A percentile compares a stretch with the other conserved stretches of the same genome.
Conservation (phyloP, 2,797 vertebrate genomes). For the Sebastes steindachneri region DNA sequence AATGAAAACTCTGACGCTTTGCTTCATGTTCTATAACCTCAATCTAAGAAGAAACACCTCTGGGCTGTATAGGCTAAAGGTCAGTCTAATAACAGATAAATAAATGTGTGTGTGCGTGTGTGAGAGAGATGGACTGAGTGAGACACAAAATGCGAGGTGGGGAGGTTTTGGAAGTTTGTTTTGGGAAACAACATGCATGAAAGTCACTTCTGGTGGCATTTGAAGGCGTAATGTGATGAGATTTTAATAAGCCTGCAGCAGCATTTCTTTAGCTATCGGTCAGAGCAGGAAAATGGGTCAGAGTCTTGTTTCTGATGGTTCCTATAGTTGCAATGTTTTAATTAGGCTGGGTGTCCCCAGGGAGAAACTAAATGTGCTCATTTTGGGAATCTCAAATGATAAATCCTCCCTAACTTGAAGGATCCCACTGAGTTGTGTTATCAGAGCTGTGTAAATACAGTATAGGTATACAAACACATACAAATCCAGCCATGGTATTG, state of each 20-base stretch:
- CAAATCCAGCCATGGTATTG: background rate
- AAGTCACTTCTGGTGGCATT: conserved; percentile 30
- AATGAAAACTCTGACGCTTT: conserved; percentile 36
- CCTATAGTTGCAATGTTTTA: conserved; percentile 23
- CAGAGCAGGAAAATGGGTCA: conserved; percentile 19
- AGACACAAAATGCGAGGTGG: background rate
- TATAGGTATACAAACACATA: background rate
- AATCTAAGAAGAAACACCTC: conserved; percentile 35
- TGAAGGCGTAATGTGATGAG: conserved; percentile 2
- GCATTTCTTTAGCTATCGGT: conserved; percentile 15
- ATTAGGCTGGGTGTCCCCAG: conserved; percentile 10
- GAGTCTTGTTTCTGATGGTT: conserved; percentile 10
- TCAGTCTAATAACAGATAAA: conserved; percentile 23
- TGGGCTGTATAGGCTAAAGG: conserved; percentile 24
- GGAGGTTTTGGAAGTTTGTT: conserved; percentile 3
- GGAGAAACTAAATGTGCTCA: conserved; percentile 2
- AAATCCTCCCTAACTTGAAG: conserved; percentile 28
- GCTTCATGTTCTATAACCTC: conserved; percentile 23
- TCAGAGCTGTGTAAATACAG: background rate
- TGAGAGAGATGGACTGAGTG: background rate
- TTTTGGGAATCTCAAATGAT: conserved; percentile 19
- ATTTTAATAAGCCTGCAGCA: conserved; percentile 24
- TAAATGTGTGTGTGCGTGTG: background rate
- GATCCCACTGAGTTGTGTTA: background rate
- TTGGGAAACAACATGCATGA: background rate